Evolutionary conservation across 1,140 invertebrate species (phyloP), one percentile per base, ranked within the genome.

Genomic region (Centruroides vittatus): DNA sequence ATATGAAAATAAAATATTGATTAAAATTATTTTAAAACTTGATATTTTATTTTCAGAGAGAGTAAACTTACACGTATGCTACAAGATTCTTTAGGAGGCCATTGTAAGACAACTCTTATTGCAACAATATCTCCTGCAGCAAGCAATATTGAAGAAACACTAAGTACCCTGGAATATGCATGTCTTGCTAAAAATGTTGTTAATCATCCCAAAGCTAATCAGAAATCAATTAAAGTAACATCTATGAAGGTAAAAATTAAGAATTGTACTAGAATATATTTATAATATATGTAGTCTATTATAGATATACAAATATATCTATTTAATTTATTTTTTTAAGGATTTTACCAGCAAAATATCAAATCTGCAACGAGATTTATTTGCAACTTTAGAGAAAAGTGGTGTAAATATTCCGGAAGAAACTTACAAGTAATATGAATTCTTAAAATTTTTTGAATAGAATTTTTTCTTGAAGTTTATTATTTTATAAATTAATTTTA

Each of bases 121-220:
- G 93, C 93, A 0, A 98, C 93, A 1, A 82, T 98, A 23, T 95
- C 92, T 0, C 93, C 92, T 0, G 85, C 90, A 0, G 81, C 83
- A 57, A 80, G 82, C 61, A 93, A 96, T 71, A 70, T 92, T 36
- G 88, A 97, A 73, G 94, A 98, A 76, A 97, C 93, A 0, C 73
- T 95, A 13, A 94, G 87, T 58, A 98, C 94, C 0, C 73, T 98
- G 54, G 93, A 98, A 69, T 98, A 98, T 75, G 93, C 93, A 11
- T 82, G 90, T 74, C 77, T 93, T 23, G 94, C 95, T 0, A 93
- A 93, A 74, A 93, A 94, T 69, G 97, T 98, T 59, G 88, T 85
- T 64, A 98, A 97, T 74, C 85, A 86, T 68, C 94, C 94, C 0
- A 91, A 94, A 73, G 79, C 95, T 9, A 98, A 98, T 77, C 88